Evolutionary conservation across 92 coral and sea anemone genomes (phyloP).

Genomic region (Palythoa caribaeorum): DNA sequence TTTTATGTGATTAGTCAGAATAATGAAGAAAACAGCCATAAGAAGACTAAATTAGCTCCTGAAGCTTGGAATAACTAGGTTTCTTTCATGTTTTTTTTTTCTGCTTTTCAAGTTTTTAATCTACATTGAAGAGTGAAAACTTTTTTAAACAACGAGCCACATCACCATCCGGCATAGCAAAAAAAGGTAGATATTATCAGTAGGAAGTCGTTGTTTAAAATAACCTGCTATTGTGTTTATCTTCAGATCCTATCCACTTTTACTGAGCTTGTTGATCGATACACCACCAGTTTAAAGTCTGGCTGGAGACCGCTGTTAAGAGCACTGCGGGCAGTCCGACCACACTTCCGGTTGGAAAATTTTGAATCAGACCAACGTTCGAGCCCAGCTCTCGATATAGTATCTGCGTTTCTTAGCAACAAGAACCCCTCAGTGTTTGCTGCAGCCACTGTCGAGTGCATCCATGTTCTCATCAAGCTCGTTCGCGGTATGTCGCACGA

Average conservation of each 20-base stretch:
- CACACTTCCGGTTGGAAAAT: conserved; percentile 58
- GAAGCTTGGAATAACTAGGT: no score
- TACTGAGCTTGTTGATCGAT: conserved; percentile 80
- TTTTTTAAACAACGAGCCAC: no score
- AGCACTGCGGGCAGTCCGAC: conserved; percentile 76
- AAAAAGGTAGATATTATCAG: not conserved
- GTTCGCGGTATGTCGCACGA: conserved; percentile 84
- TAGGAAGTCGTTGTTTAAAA: not conserved
- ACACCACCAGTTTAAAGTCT: conserved; percentile 88
- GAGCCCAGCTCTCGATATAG: conserved; percentile 81
- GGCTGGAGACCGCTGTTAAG: conserved; percentile 96
- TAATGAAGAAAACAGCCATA: no score
- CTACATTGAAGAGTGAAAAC: no score
- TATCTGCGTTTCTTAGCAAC: conserved; percentile 86
- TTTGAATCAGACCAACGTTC: conserved; percentile 74
- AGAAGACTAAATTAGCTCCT: no score
- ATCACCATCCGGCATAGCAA: no score
- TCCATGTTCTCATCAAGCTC: conserved; percentile 86
- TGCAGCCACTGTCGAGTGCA: conserved; percentile 92
- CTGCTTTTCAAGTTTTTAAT: no score
- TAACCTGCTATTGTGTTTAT: not conserved
- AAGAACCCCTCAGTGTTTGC: conserved; percentile 97
- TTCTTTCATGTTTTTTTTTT: no score
- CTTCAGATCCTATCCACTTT: conserved; percentile 78
- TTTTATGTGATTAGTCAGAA: no score